Percentiles rank a stretch among this genome's conserved stretches.
phyloP scores from a whole-genome alignment of 2,113 vertebrate genomes.

The Herpailurus yagouaroundi region DNA sequence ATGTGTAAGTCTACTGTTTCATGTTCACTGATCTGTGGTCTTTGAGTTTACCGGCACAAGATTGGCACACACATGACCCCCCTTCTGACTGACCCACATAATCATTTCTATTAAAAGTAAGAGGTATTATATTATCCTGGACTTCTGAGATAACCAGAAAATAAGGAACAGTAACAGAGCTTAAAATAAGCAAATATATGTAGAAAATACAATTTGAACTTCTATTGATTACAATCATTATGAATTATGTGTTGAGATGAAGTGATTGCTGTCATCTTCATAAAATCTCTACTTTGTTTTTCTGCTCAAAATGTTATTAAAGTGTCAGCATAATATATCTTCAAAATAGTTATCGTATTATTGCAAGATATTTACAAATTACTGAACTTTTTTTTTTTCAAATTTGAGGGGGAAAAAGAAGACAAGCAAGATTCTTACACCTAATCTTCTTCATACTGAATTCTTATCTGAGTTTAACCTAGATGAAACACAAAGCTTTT shows the following conservation, averaged over 20 bases:
- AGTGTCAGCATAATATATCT: background rate
- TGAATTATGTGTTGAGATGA: conserved; percentile 3
- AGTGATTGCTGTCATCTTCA: background rate
- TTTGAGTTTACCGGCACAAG: background rate
- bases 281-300: conserved; percentile 46
- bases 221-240: conserved; percentile 10
- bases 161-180: background rate
- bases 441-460: conserved; percentile 24
- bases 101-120: background rate
- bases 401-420: background rate
- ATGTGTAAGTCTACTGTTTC: background rate
- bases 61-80: background rate
- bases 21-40: background rate
- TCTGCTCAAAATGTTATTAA: background rate
- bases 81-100: background rate
- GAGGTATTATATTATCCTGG: background rate
- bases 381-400: background rate
- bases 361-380: conserved; percentile 29
- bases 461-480: conserved; percentile 69
- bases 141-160: background rate
- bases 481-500: conserved; percentile 62
- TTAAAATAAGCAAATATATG: conserved; percentile 5
- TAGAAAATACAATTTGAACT: conserved; percentile 47
- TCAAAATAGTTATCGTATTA: background rate
- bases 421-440: conserved; percentile 28